Evolutionary conservation across 2,113 vertebrate species (phyloP).

Genomic region (Alligator mississippiensis): DNA sequence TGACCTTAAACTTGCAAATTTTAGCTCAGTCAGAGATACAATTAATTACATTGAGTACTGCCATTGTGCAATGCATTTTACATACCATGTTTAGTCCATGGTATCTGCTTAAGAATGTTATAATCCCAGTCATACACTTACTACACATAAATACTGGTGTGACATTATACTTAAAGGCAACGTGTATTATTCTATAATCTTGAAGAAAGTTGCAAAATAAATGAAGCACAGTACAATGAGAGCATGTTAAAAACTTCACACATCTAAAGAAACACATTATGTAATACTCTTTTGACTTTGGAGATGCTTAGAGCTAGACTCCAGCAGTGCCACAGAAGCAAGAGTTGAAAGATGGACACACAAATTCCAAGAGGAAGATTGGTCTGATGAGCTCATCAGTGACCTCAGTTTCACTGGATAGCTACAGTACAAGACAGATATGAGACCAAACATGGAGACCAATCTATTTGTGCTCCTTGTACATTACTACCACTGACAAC

Average conservation of each 20-base stretch:
- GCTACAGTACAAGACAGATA: not conserved
- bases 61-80: not conserved
- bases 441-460: not conserved
- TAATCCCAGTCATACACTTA: not conserved
- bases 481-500: not conserved
- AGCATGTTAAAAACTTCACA: not conserved
- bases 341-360: not conserved
- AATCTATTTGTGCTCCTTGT: not conserved
- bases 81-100: not conserved
- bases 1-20: not conserved
- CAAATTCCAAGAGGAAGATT: not conserved
- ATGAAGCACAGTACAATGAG: not conserved
- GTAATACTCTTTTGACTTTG: not conserved
- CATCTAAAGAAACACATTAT: not conserved
- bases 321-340: not conserved
- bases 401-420: not conserved
- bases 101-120: not conserved
- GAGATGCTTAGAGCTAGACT: not conserved
- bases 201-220: conserved; percentile 28
- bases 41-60: not conserved
- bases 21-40: not conserved
- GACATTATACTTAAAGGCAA: conserved; percentile 22
- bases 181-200: conserved; percentile 18
- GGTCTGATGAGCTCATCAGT: not conserved
- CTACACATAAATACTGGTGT: conserved; percentile 10